These are phyloP conservation scores for Brachymystax lenok DNA, from an alignment of 2,797 vertebrate species.

Conservation along the genomic window DNA sequence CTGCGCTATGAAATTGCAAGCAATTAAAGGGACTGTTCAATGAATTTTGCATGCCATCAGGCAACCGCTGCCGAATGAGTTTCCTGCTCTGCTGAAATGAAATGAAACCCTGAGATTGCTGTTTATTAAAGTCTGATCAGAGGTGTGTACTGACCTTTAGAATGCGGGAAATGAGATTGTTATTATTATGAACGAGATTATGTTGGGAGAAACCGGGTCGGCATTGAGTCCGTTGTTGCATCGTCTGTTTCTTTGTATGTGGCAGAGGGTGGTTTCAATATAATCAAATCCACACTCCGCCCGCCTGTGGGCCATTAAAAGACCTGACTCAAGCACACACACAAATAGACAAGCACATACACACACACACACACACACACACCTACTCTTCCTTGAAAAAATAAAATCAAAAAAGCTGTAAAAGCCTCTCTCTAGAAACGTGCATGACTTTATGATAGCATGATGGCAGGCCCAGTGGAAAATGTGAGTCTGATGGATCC, in stretches of 20 bases:
- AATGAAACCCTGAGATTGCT: constrained; percentile 79
- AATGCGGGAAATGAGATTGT: constrained; percentile 80
- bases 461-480: constrained; percentile 77
- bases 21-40: constrained; percentile 75
- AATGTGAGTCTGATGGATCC: constrained; percentile 76
- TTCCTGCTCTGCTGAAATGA: constrained; percentile 75
- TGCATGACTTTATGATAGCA: constrained; percentile 68
- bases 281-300: constrained; percentile 74
- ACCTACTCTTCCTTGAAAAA: constrained; percentile 33
- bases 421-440: constrained; percentile 57
- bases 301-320: constrained; percentile 72
- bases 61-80: constrained; percentile 61
- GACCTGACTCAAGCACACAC: constrained; percentile 67
- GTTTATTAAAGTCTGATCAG: constrained; percentile 83
- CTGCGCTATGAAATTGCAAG: constrained; percentile 71
- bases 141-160: constrained; percentile 81
- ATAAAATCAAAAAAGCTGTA: constrained; percentile 25
- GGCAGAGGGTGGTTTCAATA: constrained; percentile 68
- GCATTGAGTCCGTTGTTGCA: constrained; percentile 70
- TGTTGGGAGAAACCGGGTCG: constrained; percentile 51
- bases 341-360: constrained; percentile 54
- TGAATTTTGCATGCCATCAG: constrained; percentile 70
- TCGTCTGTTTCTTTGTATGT: constrained; percentile 68
- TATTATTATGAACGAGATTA: constrained; percentile 80
- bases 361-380: constrained; percentile 36